Percentiles rank a stretch among this genome's conserved stretches.
Conservation (phyloP, 2,888 invertebrate genomes). For the Drosophila anomalipes region DNA sequence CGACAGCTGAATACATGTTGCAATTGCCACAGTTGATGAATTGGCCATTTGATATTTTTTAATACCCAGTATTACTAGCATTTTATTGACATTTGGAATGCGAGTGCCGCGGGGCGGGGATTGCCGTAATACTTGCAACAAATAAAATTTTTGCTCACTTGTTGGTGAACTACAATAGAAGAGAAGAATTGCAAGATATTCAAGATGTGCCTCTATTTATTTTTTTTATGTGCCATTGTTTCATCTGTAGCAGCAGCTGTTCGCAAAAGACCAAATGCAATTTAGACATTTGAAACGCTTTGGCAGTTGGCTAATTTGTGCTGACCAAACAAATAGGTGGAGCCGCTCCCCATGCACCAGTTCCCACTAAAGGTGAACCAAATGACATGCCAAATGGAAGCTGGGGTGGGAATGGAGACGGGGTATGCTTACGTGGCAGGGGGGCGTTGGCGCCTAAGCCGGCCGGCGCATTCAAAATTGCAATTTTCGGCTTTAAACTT, state of each 20-base stretch:
- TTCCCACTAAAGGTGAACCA: constrained; percentile 65
- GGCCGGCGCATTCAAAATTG: constrained; percentile 66
- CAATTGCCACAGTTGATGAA: constrained; percentile 64
- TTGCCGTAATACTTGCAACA: constrained; percentile 27
- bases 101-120: constrained; percentile 55
- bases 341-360: constrained; percentile 61
- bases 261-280: constrained; percentile 30
- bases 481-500: constrained; percentile 74
- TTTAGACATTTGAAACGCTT: constrained; percentile 58
- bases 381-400: constrained; percentile 46
- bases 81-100: constrained; percentile 67
- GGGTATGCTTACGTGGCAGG: neutral
- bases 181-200: constrained; percentile 24
- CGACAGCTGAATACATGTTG: constrained; percentile 58
- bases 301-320: constrained; percentile 47
- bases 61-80: constrained; percentile 3
- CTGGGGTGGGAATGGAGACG: neutral
- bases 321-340: constrained; percentile 30
- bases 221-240: constrained; percentile 39
- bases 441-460: constrained; percentile 44
- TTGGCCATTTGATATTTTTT: constrained; percentile 46
- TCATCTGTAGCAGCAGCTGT: constrained; percentile 26
- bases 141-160: constrained; percentile 50
- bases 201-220: constrained; percentile 30
- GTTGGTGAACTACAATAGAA: constrained; percentile 27